phyloP scores from a whole-genome alignment of 1,140 invertebrate species.

The Lasioglossum albipes region DNA sequence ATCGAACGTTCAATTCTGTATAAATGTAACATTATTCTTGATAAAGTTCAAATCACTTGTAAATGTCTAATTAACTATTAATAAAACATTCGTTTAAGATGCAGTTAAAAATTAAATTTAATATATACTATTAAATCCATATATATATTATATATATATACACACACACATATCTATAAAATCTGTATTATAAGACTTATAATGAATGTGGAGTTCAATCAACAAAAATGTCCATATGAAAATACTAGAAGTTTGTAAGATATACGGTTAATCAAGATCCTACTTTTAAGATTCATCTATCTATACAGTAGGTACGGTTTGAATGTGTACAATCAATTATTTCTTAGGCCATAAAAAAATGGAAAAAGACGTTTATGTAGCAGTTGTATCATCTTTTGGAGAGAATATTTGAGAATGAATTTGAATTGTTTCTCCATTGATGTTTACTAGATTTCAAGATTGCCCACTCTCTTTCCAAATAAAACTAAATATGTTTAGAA shows the following conservation, averaged over 20 bases:
- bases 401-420: background rate
- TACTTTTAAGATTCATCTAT: slow-evolving; percentile 44
- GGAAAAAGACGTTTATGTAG: background rate
- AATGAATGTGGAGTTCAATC: slow-evolving; percentile 20
- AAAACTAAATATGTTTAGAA: background rate
- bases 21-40: background rate
- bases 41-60: background rate
- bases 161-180: background rate
- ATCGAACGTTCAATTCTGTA: slow-evolving; percentile 27
- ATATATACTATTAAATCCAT: background rate
- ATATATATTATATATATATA: too few species aligned
- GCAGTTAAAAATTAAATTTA: background rate
- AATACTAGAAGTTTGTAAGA: slow-evolving; percentile 11
- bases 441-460: background rate
- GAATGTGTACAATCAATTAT: slow-evolving; percentile 25
- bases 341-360: background rate
- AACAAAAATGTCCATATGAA: slow-evolving; percentile 26
- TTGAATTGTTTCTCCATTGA: background rate
- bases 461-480: background rate
- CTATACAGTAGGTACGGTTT: slow-evolving; percentile 32
- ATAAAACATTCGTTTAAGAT: background rate
- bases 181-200: background rate
- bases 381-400: background rate
- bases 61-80: background rate
- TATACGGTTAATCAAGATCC: slow-evolving; percentile 38